Base-by-base conservation (phyloP, 2,888 invertebrate genomes). In the Encarsia formosa region DNA sequence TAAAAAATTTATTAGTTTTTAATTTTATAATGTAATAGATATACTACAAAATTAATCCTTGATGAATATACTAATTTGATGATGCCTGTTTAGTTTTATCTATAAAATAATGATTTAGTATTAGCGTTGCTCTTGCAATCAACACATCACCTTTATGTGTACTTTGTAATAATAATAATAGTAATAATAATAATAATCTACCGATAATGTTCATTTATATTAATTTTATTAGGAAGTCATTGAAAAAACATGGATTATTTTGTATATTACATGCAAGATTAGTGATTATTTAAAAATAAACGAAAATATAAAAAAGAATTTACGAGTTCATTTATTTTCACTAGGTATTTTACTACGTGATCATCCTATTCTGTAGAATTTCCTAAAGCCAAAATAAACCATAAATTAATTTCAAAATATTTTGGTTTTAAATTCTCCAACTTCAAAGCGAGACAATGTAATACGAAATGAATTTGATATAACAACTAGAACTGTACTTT, bases 281-380 rank as follows among this genome's bases (percentile, higher is more conserved):
- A 52, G 52, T 60, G 61, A 59, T 64, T 64, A 63, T 60, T 61
- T 63, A 65, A 57, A 57, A 64, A 62, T 63, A 63, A 64, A 64
- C 59, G 62, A 60, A 62, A 62, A 61, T 56, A 61, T 61, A 59
- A 63, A 62, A 61, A n/a, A n/a, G n/a, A n/a, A n/a, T n/a, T n/a
- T n/a, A n/a, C n/a, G n/a, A n/a, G n/a, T n/a, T n/a, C n/a, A n/a
- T n/a, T n/a, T n/a, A n/a, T n/a, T n/a, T n/a, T n/a, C n/a, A n/a
- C n/a, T n/a, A n/a, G n/a, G n/a, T n/a, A n/a, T n/a, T n/a, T n/a
- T n/a, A n/a, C n/a, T n/a, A n/a, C n/a, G n/a, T n/a, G n/a, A n/a
- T n/a, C n/a, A n/a, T n/a, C n/a, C n/a, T n/a, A n/a, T n/a, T n/a
- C n/a, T n/a, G n/a, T n/a, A n/a, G n/a, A n/a, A n/a, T n/a, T n/a